phyloP scores from a whole-genome alignment of 2,888 invertebrate species.

The Xanthorhoe designata region DNA sequence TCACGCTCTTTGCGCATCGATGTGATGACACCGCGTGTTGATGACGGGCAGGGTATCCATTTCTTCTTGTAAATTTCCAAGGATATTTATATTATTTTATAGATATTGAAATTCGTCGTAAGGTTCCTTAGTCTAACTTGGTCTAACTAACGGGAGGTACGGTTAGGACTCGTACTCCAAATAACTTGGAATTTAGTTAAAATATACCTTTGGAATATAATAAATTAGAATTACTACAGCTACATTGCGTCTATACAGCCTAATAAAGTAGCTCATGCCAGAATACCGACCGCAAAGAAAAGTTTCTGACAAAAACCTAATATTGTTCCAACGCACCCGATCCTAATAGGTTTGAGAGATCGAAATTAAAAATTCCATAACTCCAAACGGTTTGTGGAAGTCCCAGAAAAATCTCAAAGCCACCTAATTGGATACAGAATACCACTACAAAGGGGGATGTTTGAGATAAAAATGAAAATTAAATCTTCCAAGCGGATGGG shows the following conservation, averaged over 20 bases:
- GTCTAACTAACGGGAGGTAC: too few relatives aligned
- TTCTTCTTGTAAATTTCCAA: not conserved
- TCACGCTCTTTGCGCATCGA: not conserved
- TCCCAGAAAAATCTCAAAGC: conserved; percentile 81
- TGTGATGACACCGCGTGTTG: not conserved
- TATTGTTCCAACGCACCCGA: conserved; percentile 40
- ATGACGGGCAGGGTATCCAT: not conserved
- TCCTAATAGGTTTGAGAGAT: conserved; percentile 44
- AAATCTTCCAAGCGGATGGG: conserved; percentile 85
- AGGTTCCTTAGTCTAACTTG: too few relatives aligned
- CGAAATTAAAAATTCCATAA: conserved; percentile 84
- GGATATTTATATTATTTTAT: too few relatives aligned
- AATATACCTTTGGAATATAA: too few relatives aligned
- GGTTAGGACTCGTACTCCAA: too few relatives aligned
- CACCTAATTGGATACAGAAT: conserved; percentile 83
- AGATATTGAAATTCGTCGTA: too few relatives aligned
- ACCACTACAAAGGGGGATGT: conserved; percentile 85
- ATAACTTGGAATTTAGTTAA: too few relatives aligned
- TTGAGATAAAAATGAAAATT: conserved; percentile 87
- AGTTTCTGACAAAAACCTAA: conserved; percentile 16
- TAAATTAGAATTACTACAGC: too few relatives aligned
- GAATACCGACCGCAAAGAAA: conserved; percentile 10
- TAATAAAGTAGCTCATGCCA: not conserved
- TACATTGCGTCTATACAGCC: too few relatives aligned
- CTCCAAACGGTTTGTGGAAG: conserved; percentile 68